These are phyloP conservation scores for Hozukius guyotensis DNA, from an alignment of 2,797 vertebrate species.

Conservation along the genomic window DNA sequence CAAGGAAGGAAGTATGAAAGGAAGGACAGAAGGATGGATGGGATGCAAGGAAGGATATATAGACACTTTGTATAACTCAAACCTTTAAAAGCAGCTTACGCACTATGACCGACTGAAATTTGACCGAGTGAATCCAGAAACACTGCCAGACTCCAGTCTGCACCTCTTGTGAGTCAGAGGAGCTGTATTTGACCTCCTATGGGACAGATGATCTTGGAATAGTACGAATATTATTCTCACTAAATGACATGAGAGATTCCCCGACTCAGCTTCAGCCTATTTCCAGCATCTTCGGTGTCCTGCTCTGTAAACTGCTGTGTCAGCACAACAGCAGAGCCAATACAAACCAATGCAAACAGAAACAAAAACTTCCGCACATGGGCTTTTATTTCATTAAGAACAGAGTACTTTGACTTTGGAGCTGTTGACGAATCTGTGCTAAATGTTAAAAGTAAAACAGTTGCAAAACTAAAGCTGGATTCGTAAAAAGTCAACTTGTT, in stretches of 20 bases:
- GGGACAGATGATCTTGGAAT: slow-evolving; percentile 50
- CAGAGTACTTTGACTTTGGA: not conserved
- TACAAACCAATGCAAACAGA: not conserved
- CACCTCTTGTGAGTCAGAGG: slow-evolving; percentile 39
- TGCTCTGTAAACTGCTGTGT: not conserved
- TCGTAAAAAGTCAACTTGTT: slow-evolving; percentile 16
- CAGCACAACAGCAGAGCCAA: slow-evolving; percentile 11
- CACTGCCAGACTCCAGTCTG: slow-evolving; percentile 19
- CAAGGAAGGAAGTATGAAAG: not conserved
- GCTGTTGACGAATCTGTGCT: not conserved
- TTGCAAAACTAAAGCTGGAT: not conserved
- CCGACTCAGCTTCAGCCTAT: slow-evolving; percentile 44
- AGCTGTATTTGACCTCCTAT: slow-evolving; percentile 60
- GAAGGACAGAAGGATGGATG: not conserved
- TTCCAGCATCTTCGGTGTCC: slow-evolving; percentile 19
- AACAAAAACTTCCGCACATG: not conserved
- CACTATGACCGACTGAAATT: not conserved
- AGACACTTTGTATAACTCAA: not conserved
- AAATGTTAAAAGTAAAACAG: not conserved
- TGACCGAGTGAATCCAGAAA: slow-evolving; percentile 16
- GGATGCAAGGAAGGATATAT: not conserved
- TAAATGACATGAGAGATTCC: slow-evolving; percentile 47
- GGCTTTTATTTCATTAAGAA: not conserved
- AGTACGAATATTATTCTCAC: slow-evolving; percentile 30
- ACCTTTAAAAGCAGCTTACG: not conserved